Evolutionary conservation across 1,140 invertebrate species (phyloP), one percentile per base, ranked within the genome.

Genomic region (Lordiphosa mommai): DNA sequence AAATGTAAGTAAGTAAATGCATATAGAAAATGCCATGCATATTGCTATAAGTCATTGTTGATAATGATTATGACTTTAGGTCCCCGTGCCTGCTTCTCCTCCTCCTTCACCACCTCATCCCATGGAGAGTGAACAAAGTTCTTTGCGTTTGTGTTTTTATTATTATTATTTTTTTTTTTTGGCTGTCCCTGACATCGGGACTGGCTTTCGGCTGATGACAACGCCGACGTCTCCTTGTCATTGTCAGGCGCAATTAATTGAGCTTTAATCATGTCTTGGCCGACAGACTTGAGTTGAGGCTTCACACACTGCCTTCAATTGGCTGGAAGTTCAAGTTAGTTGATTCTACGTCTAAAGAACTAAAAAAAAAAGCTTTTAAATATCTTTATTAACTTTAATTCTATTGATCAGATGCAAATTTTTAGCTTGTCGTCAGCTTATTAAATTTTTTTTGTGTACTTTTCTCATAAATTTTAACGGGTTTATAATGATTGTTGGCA

Each of bases 251-350:
- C 53, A 68, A 69, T 79, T 79, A 73, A 79, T 79, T 64, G 59
- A 57, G 69, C 73, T 72, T 65, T 72, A 79, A 79, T 72, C 74
- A 72, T 77, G 73, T 79, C 73, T 72, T 79, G 73, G 73, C 34
- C 73, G 61, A 27, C 12, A 27, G 34, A 13, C 38, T 41, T 7
- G n/a, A 40, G 6, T 20, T n/a, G 12, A n/a, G 17, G 23, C 23
- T 27, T 27, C 23, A 27, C 23, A 27, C 23, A 27, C 7, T 27
- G 23, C 23, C 23, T 7, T 5, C 16, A 64, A 40, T 43, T 34
- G 33, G 4, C 60, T 27, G 7, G 30, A 17, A 20, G 51, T 36
- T 66, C 41, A 56, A 27, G 20, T 30, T 23, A 5, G 20, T 5
- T 5, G 20, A 23, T 23, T 23, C 20, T 23, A 23, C 20, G 4